A percentile compares a stretch with the other conserved stretches of the same genome.
Conservation (phyloP, 2,888 invertebrate genomes). For the Cryptocephalus primarius region DNA sequence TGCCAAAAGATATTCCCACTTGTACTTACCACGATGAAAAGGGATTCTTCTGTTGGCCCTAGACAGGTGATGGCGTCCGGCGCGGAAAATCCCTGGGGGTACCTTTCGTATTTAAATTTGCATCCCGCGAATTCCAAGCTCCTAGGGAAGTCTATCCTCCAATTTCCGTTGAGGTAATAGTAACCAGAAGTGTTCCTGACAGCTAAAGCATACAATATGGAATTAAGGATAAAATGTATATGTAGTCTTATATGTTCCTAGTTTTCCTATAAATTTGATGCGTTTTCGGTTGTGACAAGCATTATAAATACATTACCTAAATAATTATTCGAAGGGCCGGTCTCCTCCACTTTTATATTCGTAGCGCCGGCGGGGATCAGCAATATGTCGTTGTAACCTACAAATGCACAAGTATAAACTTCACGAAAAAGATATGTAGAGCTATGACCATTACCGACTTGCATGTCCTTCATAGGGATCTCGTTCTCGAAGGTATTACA, state of each 20-base stretch:
- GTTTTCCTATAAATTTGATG: background rate
- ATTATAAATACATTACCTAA: no score
- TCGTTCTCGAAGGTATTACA: constrained; percentile 70
- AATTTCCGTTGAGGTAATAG: constrained; percentile 90
- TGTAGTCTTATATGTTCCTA: background rate
- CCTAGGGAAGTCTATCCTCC: constrained; percentile 85
- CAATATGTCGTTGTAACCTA: constrained; percentile 87
- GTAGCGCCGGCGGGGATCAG: constrained; percentile 90
- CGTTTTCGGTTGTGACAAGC: no score
- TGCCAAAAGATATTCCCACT: no score
- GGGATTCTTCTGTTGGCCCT: constrained; percentile 84
- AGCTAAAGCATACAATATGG: constrained; percentile 41
- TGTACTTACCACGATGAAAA: constrained; percentile 68
- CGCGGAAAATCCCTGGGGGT: constrained; percentile 67
- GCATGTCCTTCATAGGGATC: constrained; percentile 61
- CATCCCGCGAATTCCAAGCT: constrained; percentile 70
- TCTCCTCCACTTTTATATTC: constrained; percentile 71
- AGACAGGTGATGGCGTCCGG: constrained; percentile 74
- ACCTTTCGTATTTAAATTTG: constrained; percentile 79
- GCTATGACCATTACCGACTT: constrained; percentile 46
- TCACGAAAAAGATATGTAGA: background rate
- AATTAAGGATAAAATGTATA: no score
- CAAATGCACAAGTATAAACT: constrained; percentile 1
- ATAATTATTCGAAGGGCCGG: constrained; percentile 77
- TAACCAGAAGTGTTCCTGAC: constrained; percentile 70